These are phyloP conservation scores for Phainopepla nitens DNA, from an alignment of 2,113 vertebrate species.

Conservation along the genomic window DNA sequence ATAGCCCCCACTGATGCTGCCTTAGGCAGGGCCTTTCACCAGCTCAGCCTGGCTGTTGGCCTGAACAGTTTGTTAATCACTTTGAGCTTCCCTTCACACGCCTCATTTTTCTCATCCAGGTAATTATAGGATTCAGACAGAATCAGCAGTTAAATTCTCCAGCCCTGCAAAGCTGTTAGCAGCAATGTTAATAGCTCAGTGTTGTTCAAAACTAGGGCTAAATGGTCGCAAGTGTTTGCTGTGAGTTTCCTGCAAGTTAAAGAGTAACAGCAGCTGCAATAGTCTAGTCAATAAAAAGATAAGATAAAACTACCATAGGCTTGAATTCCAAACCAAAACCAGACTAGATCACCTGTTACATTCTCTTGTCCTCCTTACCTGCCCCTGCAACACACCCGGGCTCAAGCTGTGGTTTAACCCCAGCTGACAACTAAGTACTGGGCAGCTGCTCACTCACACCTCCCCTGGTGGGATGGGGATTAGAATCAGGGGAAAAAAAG, in stretches of 20 bases:
- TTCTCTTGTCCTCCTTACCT: background rate
- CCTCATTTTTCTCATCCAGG: background rate
- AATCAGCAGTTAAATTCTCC: background rate
- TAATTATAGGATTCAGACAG: background rate
- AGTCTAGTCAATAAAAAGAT: background rate
- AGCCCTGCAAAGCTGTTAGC: background rate
- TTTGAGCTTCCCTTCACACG: background rate
- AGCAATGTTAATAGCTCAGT: background rate
- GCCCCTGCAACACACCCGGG: background rate
- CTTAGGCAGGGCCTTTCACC: background rate
- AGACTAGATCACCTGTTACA: background rate
- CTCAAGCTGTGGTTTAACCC: background rate
- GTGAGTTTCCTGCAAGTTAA: background rate
- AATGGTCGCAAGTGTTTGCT: fast-evolving
- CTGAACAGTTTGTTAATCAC: background rate
- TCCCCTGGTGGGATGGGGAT: background rate
- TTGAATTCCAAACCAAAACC: background rate
- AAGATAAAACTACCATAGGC: background rate
- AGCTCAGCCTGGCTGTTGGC: background rate
- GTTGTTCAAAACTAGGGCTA: background rate
- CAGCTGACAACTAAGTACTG: background rate
- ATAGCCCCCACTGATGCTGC: fast-evolving
- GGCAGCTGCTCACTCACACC: background rate
- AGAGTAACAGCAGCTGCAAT: background rate
- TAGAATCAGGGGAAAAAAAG: background rate